Percentiles rank a stretch among this genome's conserved stretches.
Evolutionary conservation across 2,797 vertebrate species (phyloP).

Genomic region (Falco peregrinus): DNA sequence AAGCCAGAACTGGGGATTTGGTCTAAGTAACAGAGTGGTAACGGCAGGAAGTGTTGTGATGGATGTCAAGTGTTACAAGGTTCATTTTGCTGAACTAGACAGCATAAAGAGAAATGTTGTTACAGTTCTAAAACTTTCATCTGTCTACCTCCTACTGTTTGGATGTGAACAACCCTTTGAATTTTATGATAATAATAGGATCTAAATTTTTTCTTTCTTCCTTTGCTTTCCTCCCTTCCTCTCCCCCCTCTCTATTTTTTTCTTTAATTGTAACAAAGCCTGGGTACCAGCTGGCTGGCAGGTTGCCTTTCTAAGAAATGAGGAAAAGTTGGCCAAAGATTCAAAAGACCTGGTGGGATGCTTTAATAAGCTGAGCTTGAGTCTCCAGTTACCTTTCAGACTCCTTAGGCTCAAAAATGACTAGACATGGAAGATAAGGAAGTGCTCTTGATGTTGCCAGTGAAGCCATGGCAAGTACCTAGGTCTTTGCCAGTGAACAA

Average conservation of each 20-base stretch:
- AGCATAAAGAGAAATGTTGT: neutral
- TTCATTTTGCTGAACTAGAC: constrained; percentile 21
- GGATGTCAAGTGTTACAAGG: constrained; percentile 2
- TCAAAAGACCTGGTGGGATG: neutral
- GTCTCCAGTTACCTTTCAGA: neutral
- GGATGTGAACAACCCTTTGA: constrained; percentile 26
- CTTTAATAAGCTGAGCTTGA: neutral
- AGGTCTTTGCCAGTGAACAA: neutral
- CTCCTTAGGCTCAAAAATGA: neutral
- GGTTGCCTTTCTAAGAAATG: constrained; percentile 21
- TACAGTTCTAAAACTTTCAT: constrained; percentile 40
- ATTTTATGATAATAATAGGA: constrained; percentile 44
- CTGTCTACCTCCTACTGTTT: constrained; percentile 44
- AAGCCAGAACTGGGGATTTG: constrained; percentile 33
- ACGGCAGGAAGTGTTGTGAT: constrained; percentile 53
- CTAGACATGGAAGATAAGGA: neutral
- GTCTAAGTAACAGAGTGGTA: constrained; percentile 39
- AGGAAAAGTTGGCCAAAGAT: constrained; percentile 4
- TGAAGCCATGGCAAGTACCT: neutral
- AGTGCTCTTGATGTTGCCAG: neutral
- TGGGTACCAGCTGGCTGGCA: neutral
- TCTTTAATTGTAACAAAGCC: constrained; percentile 9
- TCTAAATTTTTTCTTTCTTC: neutral
- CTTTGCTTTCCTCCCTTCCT: neutral
- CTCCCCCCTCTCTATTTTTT: neutral